These are phyloP conservation scores for Abrostola triplasia DNA, from an alignment of 2,888 invertebrate genomes.

Conservation along the genomic window DNA sequence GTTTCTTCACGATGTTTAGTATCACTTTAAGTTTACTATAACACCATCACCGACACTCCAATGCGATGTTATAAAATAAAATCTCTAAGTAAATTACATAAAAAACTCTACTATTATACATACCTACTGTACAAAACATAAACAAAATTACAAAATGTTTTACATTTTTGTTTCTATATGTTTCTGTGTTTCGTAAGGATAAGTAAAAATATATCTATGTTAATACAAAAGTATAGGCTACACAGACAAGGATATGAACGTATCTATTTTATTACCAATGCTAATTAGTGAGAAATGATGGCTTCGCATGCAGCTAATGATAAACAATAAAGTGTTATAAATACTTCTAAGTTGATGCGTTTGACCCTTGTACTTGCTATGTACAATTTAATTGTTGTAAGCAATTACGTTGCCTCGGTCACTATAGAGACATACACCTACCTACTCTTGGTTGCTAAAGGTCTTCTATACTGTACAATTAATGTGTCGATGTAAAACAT, in stretches of 20 bases:
- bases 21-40: too few species aligned
- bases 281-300: conserved; percentile 17
- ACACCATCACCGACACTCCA: too few species aligned
- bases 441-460: background rate
- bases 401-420: background rate
- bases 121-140: too few species aligned
- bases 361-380: conserved; percentile 32
- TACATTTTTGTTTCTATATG: too few species aligned
- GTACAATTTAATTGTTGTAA: conserved; percentile 12
- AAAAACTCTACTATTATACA: too few species aligned
- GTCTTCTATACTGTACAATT: background rate
- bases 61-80: too few species aligned
- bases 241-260: background rate
- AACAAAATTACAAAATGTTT: too few species aligned
- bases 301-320: conserved; percentile 28
- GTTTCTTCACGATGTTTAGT: too few species aligned
- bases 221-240: too few species aligned
- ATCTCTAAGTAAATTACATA: too few species aligned
- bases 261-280: background rate
- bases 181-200: too few species aligned
- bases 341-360: conserved; percentile 4
- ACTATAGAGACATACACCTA: background rate
- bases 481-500: background rate
- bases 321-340: conserved; percentile 18
- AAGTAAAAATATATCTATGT: too few species aligned